Evolutionary conservation across 2,888 invertebrate species (phyloP), one percentile per base, ranked within the genome.

Genomic region (Cloeon dipterum): DNA sequence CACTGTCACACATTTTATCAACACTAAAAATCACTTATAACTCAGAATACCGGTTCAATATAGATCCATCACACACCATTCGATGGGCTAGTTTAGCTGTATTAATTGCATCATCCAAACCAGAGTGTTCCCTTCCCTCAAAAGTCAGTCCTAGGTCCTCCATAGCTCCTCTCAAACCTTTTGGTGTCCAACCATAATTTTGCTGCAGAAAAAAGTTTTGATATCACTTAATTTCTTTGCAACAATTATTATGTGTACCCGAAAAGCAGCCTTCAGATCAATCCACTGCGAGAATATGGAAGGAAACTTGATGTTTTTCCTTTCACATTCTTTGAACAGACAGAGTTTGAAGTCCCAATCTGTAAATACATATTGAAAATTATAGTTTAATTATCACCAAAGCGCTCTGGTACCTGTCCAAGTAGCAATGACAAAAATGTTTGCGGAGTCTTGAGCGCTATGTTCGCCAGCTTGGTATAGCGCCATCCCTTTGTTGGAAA

Each of bases 321-420:
- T 54, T 32, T 51, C 54, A 44, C 66, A 65, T 49, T 71, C 70
- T 45, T 65, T 63, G 35, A 58, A 55, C 20, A 71, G 50, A 44
- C 68, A 70, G 17, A 59, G 60, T 5, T 62, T 62, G 35, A 71
- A 58, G 52, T 71, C 70, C 69, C 69, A 70, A 51, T 70, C 67
- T 42, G 62, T 7, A 23, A 11, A 11, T 23, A 8, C 11, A 8
- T 23, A 8, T 11, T 26, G 16, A n/a, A 37, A 43, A 41, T 52
- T 52, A 52, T 42, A 51, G 52, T 13, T 36, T 7, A 19, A 10
- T 8, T 8, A 20, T 18, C 5, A 4, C 8, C 5, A 32, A 16
- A 25, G 25, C 32, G 13, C 32, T 32, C n/a, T 32, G 34, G 20
- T 38, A 42, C 39, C 38, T 35, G 40, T 61, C 70, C 70, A 70